A percentile compares a stretch with the other conserved stretches of the same genome.
Conservation (phyloP, 2,888 invertebrate genomes). For the Trichopoda pennipes region DNA sequence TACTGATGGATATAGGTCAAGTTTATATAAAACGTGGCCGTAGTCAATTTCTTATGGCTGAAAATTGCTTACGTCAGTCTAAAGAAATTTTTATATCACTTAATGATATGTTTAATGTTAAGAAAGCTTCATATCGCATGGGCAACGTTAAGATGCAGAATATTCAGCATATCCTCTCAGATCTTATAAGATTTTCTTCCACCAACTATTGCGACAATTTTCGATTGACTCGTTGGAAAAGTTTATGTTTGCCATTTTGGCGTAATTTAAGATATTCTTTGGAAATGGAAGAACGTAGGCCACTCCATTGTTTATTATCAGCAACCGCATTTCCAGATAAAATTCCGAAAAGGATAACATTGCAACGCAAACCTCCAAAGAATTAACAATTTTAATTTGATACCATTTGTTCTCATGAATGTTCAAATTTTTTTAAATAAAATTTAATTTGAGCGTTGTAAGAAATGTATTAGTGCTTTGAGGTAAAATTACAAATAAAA, state of each 20-base stretch:
- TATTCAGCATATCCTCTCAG: constrained; percentile 75
- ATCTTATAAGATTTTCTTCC: constrained; percentile 72
- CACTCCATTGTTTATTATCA: constrained; percentile 2
- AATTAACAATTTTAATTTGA: background rate
- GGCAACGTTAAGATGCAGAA: constrained; percentile 75
- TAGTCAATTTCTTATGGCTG: constrained; percentile 71
- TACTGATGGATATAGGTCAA: constrained; percentile 73
- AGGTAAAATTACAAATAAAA: too few relatives aligned
- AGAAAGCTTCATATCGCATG: constrained; percentile 73
- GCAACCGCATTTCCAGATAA: background rate
- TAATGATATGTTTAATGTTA: constrained; percentile 72
- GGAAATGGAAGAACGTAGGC: constrained; percentile 1
- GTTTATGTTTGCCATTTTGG: constrained; percentile 75
- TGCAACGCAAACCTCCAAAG: constrained; percentile 1
- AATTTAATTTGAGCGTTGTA: too few relatives aligned
- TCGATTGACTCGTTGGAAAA: constrained; percentile 75
- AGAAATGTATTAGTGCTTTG: too few relatives aligned
- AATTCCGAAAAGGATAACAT: background rate
- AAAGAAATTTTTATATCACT: constrained; percentile 73
- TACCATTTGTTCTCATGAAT: background rate
- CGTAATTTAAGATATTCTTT: constrained; percentile 25
- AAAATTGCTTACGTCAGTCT: constrained; percentile 72
- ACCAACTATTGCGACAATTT: constrained; percentile 72
- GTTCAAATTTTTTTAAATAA: too few relatives aligned
- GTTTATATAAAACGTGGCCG: constrained; percentile 70